A percentile compares a stretch with the other conserved stretches of the same genome.
These are phyloP conservation scores for Diachasma alloeum DNA, from an alignment of 1,140 invertebrate species.

Conservation along the genomic window DNA sequence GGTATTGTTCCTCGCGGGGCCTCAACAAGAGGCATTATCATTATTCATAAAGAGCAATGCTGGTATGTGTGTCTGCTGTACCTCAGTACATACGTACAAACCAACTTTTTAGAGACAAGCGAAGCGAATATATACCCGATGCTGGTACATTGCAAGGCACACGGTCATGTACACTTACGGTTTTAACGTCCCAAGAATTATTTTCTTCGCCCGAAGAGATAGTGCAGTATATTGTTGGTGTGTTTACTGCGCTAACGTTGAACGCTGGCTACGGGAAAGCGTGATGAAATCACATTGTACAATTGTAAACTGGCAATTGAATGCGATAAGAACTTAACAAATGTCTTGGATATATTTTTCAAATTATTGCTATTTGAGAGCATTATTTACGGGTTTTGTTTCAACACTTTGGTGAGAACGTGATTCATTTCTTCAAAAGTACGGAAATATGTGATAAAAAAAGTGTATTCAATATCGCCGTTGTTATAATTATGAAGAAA, in stretches of 20 bases:
- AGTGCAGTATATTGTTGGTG: constrained; percentile 6
- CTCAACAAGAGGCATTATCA: constrained; percentile 37
- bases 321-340: constrained; percentile 22
- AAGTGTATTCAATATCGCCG: too few species aligned
- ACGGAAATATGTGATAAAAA: too few species aligned
- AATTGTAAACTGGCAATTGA: constrained; percentile 32
- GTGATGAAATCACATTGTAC: constrained; percentile 30
- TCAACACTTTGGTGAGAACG: background rate
- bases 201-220: constrained; percentile 14
- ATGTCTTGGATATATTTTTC: constrained; percentile 21
- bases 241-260: constrained; percentile 1
- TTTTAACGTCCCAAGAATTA: constrained; percentile 16
- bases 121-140: constrained; percentile 20
- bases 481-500: too few species aligned
- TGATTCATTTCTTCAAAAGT: background rate
- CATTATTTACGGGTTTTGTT: constrained; percentile 17
- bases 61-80: constrained; percentile 1
- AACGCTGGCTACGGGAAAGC: constrained; percentile 8
- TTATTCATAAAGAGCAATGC: constrained; percentile 36
- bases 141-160: background rate
- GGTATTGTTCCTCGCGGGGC: constrained; percentile 35
- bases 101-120: constrained; percentile 19
- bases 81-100: background rate
- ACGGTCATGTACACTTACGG: background rate
- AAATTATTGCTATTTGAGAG: background rate